A percentile compares a stretch with the other conserved stretches of the same genome.
Evolutionary conservation across 2,888 invertebrate species (phyloP).

Genomic region (Empis stercorea): DNA sequence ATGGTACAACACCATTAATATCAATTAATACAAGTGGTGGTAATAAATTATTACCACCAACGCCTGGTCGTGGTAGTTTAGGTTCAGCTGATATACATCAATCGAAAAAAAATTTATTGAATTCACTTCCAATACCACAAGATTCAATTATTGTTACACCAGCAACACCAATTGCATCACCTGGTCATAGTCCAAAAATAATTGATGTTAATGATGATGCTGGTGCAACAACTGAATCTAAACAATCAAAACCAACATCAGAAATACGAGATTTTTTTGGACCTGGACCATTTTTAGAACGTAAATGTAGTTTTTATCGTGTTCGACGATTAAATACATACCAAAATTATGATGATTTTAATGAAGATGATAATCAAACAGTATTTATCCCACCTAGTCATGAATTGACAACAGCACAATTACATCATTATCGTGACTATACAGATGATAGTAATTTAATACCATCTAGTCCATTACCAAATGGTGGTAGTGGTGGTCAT

Average conservation of each 20-base stretch:
- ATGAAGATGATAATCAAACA: slow-evolving; percentile 11
- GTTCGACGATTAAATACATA: slow-evolving; percentile 25
- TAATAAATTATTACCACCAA: slow-evolving; percentile 4
- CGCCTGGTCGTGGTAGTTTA: slow-evolving; percentile 14
- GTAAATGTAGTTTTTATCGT: slow-evolving; percentile 36
- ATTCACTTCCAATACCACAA: slow-evolving; percentile 17
- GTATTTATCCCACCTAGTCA: slow-evolving; percentile 17
- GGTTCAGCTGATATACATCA: slow-evolving; percentile 6
- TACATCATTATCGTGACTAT: slow-evolving; percentile 11
- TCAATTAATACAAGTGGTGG: slow-evolving; percentile 13
- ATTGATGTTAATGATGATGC: slow-evolving; percentile 14
- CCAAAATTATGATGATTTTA: slow-evolving; percentile 20
- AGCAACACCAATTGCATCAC: slow-evolving; percentile 36
- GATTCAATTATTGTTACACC: slow-evolving; percentile 36
- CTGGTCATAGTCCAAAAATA: slow-evolving; percentile 29
- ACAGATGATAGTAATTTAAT: slow-evolving; percentile 23
- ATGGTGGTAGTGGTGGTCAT: slow-evolving; percentile 20
- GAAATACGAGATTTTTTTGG: slow-evolving; percentile 20
- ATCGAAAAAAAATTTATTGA: slow-evolving; percentile 11
- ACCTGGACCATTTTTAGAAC: slow-evolving; percentile 28
- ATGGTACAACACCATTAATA: slow-evolving; percentile 13
- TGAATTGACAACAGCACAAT: slow-evolving; percentile 20
- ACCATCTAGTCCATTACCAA: slow-evolving; percentile 16
- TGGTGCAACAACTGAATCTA: slow-evolving; percentile 19
- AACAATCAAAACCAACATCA: slow-evolving; percentile 20